Percentiles rank a stretch among this genome's conserved stretches.
Conservation (phyloP, 2,888 invertebrate genomes). For the Sphecodes monilicornis region DNA sequence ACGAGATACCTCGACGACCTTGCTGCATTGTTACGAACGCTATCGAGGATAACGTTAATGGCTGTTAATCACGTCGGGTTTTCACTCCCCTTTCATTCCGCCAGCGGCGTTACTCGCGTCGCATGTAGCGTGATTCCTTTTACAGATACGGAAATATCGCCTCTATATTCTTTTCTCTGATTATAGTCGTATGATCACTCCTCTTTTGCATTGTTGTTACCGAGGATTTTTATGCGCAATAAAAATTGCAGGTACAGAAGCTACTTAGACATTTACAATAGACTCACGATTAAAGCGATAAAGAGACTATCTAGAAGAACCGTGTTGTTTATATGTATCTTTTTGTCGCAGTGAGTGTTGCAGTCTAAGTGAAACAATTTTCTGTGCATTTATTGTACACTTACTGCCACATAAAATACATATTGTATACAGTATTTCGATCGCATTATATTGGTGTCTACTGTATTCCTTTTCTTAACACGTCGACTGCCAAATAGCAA, state of each 20-base stretch:
- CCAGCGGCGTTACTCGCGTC: not conserved
- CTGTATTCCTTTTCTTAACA: too few relatives aligned
- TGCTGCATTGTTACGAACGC: constrained; percentile 51
- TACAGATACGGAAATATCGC: not conserved
- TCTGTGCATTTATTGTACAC: too few relatives aligned
- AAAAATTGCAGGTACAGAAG: not conserved
- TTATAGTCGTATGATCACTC: not conserved
- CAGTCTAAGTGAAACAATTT: too few relatives aligned
- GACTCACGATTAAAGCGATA: too few relatives aligned
- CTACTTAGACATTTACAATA: too few relatives aligned
- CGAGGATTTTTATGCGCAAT: not conserved
- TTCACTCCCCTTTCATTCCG: constrained; percentile 38
- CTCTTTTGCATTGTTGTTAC: not conserved
- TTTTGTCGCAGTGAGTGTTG: too few relatives aligned
- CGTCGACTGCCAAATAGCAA: too few relatives aligned
- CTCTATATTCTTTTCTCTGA: not conserved
- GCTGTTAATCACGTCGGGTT: constrained; percentile 47
- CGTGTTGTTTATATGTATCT: too few relatives aligned
- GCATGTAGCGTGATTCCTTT: not conserved
- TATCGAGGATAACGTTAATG: constrained; percentile 52
- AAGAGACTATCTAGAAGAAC: too few relatives aligned
- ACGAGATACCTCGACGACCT: constrained; percentile 49
- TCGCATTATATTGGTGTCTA: too few relatives aligned
- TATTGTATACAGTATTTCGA: too few relatives aligned
- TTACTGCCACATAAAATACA: too few relatives aligned